Base-by-base conservation (phyloP, 1,140 invertebrate species). In the Bombus vancouverensis region DNA sequence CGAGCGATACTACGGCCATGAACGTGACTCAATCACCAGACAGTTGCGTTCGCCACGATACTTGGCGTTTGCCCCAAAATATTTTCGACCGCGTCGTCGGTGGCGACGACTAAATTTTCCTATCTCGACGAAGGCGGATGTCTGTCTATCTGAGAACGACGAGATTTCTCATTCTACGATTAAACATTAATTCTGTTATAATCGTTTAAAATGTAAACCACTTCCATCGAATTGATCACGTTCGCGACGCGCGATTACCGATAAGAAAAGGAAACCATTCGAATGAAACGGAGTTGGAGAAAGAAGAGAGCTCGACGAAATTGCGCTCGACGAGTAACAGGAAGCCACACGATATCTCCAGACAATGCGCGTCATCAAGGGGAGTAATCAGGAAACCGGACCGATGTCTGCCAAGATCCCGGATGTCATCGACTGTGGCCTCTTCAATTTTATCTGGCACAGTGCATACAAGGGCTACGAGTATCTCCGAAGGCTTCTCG, bases 401-500 rank as follows among this genome's bases (percentile, higher is more conserved):
- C 22, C 74, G 59, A 71, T 68, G 70, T 44, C 53, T 22, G 71
- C 62, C 76, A 39, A 59, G 86, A 47, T 57, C 65, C 83, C 88
- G 78, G 84, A 90, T 87, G 87, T 90, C 57, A 86, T 73, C 44
- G 81, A 65, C 57, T 57, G 62, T 66, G 77, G 71, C 66, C 80
- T 90, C 86, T 73, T 88, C 70, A 70, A 53, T n/a, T 90, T 90
- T 90, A 90, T 89, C 89, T 89, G 62, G 42, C 74, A 12, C 76
- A 62, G 76, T 34, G 59, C 83, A 91, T 83, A 88, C 79, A 86
- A 81, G 75, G 66, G 53, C 37, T 44, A 77, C 53, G 72, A 81
- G 70, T 87, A 32, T 75, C 85, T 80, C 75, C 1, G 62, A 76
- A 87, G 89, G 87, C 71, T 91, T 90, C 89, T 86, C 74, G 39